Conservation (phyloP, 2,113 vertebrate genomes). For the Nanorana parkeri region DNA sequence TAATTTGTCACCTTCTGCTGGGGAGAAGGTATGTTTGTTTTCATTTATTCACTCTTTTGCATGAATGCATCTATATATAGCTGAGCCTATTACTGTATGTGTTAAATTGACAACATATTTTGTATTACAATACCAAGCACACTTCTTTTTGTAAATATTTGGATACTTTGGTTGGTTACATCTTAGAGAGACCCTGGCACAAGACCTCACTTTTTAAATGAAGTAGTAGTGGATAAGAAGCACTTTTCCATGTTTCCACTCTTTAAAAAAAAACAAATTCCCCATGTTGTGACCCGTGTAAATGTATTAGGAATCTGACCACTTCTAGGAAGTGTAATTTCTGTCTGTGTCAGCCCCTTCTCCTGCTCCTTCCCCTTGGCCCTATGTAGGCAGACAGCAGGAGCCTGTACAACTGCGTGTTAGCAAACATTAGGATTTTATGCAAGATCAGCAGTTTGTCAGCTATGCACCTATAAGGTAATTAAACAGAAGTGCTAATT, state of each 20-base stretch:
- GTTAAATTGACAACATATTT: neutral
- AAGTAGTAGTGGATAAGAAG: no score
- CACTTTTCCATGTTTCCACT: no score
- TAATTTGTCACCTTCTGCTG: slow-evolving; percentile 43
- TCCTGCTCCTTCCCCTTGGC: no score
- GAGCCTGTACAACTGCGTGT: no score
- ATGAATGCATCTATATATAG: fast-evolving
- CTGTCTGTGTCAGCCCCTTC: neutral
- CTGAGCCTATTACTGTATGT: fast-evolving
- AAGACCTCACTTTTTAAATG: no score
- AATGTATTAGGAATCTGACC: neutral
- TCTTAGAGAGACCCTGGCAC: no score
- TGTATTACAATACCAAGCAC: neutral
- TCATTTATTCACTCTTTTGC: neutral
- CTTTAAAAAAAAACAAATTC: no score
- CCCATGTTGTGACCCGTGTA: neutral
- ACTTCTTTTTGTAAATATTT: neutral
- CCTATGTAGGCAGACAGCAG: no score
- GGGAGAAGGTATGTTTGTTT: slow-evolving; percentile 68
- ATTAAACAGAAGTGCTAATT: no score
- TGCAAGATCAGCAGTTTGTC: no score
- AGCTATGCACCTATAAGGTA: no score
- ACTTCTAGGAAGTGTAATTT: neutral
- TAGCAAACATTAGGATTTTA: no score
- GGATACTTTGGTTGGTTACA: neutral